Percentiles rank a stretch among this genome's conserved stretches.
phyloP scores from a whole-genome alignment of 2,888 invertebrate species.

The Theodoxus fluviatilis region DNA sequence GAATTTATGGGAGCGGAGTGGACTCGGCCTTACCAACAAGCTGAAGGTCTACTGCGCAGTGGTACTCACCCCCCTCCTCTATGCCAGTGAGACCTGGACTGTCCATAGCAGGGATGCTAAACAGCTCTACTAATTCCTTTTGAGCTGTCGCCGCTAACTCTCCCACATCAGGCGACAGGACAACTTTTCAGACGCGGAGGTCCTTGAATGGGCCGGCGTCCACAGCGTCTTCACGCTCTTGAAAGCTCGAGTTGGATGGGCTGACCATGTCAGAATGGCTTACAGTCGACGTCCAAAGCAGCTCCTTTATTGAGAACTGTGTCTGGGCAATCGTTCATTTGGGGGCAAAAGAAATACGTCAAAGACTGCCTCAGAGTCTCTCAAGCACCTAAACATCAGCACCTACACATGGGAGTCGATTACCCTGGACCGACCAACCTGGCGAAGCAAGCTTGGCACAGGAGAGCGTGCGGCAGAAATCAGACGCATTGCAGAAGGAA shows the following conservation, averaged over 20 bases:
- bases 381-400: no score
- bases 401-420: no score
- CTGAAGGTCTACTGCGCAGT: slow-evolving; percentile 22
- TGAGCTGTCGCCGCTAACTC: not conserved
- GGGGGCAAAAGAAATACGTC: no score
- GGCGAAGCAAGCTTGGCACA: no score
- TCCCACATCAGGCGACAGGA: not conserved
- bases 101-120: not conserved
- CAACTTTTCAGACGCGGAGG: not conserved
- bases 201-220: not conserved
- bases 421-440: no score
- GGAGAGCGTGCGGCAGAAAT: not conserved
- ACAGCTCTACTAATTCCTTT: not conserved
- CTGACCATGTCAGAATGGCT: no score
- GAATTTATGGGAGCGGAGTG: slow-evolving; percentile 5
- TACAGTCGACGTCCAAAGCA: no score
- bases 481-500: not conserved
- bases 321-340: no score
- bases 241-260: no score
- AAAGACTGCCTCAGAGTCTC: no score
- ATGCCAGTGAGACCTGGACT: slow-evolving; percentile 6
- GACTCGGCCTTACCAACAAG: slow-evolving; percentile 17
- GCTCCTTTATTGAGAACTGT: no score
- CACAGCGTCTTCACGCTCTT: no score
- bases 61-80: slow-evolving; percentile 17